phyloP scores from a whole-genome alignment of 2,797 vertebrate species.

The Synaphobranchus kaupii region DNA sequence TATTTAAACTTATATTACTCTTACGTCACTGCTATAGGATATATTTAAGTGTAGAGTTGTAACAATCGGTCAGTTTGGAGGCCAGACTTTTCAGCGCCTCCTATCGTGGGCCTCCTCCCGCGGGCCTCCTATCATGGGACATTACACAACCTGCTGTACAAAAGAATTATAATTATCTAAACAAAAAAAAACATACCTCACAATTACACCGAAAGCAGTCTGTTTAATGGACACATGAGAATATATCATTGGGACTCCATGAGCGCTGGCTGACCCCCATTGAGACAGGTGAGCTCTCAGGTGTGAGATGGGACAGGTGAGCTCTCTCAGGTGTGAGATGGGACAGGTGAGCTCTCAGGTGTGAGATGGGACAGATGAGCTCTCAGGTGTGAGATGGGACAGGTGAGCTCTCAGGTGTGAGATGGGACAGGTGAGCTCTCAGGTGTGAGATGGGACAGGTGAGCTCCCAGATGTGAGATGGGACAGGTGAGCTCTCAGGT shows the following conservation, averaged over 20 bases:
- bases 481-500: too few relatives aligned
- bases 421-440: too few relatives aligned
- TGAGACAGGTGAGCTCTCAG: neutral
- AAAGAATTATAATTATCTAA: neutral
- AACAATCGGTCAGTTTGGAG: neutral
- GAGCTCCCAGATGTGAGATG: too few relatives aligned
- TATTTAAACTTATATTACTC: constrained; percentile 18
- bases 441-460: too few relatives aligned
- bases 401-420: too few relatives aligned
- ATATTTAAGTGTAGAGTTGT: constrained; percentile 16
- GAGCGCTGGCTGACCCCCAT: constrained; percentile 5
- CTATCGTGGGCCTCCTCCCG: neutral
- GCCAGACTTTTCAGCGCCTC: neutral
- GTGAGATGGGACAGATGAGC: too few relatives aligned
- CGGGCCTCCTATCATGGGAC: neutral
- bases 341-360: too few relatives aligned
- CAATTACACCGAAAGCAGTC: constrained; percentile 19
- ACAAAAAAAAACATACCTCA: constrained; percentile 30
- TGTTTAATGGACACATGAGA: neutral
- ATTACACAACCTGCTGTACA: constrained; percentile 27
- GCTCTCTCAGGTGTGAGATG: too few relatives aligned
- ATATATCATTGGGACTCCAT: neutral
- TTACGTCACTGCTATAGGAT: constrained; percentile 29
- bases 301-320: neutral
- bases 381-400: too few relatives aligned